phyloP scores from a whole-genome alignment of 2,888 invertebrate genomes.

The Eupithecia inturbata region DNA sequence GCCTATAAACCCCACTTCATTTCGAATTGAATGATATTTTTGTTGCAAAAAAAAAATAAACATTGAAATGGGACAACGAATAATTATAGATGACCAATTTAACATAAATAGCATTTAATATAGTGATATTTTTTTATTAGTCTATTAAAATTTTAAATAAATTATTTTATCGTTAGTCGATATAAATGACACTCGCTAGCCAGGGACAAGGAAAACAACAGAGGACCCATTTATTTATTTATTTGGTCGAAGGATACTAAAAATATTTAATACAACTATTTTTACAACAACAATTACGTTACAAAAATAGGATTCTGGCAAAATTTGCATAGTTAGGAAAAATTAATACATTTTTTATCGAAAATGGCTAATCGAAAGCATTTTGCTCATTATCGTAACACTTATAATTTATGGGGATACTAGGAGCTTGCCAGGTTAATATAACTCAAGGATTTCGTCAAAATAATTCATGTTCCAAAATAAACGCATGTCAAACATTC shows the following conservation, averaged over 20 bases:
- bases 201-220: conserved; percentile 29
- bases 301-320: conserved; percentile 31
- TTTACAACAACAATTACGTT: conserved; percentile 35
- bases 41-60: background rate
- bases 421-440: conserved; percentile 23
- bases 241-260: conserved; percentile 36
- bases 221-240: conserved; percentile 31
- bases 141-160: too few species aligned
- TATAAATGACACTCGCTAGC: background rate
- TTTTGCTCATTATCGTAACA: conserved; percentile 30
- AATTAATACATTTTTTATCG: conserved; percentile 28
- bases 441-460: background rate
- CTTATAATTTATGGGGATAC: conserved; percentile 19
- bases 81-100: background rate
- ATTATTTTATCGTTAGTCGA: background rate
- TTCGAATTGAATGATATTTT: background rate
- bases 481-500: too few species aligned
- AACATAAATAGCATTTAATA: background rate
- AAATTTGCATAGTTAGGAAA: conserved; percentile 25
- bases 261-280: conserved; percentile 24
- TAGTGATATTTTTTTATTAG: too few species aligned
- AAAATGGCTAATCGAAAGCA: conserved; percentile 23
- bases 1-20: background rate
- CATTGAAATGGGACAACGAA: background rate
- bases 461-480: background rate